Conservation (phyloP, 2,888 invertebrate species). For the Drosophila mimetica region DNA sequence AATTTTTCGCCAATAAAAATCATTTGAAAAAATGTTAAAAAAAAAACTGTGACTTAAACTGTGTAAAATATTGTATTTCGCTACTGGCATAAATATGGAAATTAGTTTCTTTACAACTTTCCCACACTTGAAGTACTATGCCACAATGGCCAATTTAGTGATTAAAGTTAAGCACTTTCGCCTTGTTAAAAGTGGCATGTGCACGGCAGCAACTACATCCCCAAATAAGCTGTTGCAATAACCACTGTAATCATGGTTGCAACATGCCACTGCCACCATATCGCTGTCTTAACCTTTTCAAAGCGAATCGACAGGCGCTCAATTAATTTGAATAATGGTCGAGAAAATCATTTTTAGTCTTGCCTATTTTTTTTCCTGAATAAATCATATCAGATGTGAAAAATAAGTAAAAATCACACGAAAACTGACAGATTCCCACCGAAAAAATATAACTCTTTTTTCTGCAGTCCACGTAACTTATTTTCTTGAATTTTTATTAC, state of each 20-base stretch:
- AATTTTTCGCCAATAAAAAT: no score
- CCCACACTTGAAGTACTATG: neutral
- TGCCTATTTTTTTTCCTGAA: slow-evolving; percentile 10
- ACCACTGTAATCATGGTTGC: slow-evolving; percentile 53
- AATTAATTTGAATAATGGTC: slow-evolving; percentile 27
- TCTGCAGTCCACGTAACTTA: slow-evolving; percentile 42
- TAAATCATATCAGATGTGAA: slow-evolving; percentile 20
- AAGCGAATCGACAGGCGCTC: slow-evolving; percentile 2
- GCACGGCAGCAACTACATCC: slow-evolving; percentile 22
- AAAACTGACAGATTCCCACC: slow-evolving; percentile 16
- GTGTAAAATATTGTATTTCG: no score
- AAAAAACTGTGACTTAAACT: no score
- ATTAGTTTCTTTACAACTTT: neutral
- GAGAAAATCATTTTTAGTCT: neutral
- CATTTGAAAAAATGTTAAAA: no score
- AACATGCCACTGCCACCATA: slow-evolving; percentile 15
- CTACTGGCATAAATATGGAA: neutral
- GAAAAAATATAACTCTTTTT: slow-evolving; percentile 6
- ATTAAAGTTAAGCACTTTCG: slow-evolving; percentile 20
- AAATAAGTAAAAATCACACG: slow-evolving; percentile 13
- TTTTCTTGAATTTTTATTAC: slow-evolving; percentile 35
- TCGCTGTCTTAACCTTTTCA: slow-evolving; percentile 43
- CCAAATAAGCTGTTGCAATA: slow-evolving; percentile 48
- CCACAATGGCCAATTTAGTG: slow-evolving; percentile 1
- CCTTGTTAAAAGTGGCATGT: slow-evolving; percentile 47